Percentiles rank a stretch among this genome's conserved stretches.
Conservation (phyloP, 2,113 vertebrate species). For the Calidris pugnax region DNA sequence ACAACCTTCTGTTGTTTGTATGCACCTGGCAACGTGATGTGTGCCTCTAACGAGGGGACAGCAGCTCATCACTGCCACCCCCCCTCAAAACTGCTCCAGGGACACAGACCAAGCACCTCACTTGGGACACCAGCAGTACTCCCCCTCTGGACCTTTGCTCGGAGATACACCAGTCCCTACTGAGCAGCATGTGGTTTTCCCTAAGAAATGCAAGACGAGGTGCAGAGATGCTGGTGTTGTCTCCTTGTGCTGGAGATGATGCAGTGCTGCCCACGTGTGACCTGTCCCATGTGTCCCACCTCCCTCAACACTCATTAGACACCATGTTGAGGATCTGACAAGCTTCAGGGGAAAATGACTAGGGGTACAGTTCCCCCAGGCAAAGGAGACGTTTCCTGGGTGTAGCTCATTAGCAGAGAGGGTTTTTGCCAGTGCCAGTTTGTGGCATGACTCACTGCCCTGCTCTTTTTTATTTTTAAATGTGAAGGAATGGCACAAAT, state of each 20-base stretch:
- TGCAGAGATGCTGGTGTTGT: background rate
- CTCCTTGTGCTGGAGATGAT: rapidly evolving
- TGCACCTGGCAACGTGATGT: rapidly evolving
- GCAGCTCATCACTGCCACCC: background rate
- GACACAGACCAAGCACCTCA: background rate
- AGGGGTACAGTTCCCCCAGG: background rate
- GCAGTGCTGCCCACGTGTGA: background rate
- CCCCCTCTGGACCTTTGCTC: background rate
- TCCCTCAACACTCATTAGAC: background rate
- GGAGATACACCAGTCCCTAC: background rate
- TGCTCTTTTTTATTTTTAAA: background rate
- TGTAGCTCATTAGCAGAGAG: background rate
- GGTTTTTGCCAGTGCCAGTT: background rate
- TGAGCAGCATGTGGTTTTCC: rapidly evolving
- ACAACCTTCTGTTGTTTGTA: background rate
- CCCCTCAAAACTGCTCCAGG: background rate
- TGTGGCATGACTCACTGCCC: background rate
- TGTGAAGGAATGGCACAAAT: conserved; percentile 35
- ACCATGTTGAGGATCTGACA: background rate
- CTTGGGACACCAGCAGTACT: background rate
- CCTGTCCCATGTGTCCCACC: background rate
- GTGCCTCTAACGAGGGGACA: background rate
- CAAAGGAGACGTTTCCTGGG: background rate
- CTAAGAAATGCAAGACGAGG: rapidly evolving
- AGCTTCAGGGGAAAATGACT: background rate